These are phyloP conservation scores for Cyaniris semiargus DNA, from an alignment of 2,888 invertebrate species.

Conservation along the genomic window DNA sequence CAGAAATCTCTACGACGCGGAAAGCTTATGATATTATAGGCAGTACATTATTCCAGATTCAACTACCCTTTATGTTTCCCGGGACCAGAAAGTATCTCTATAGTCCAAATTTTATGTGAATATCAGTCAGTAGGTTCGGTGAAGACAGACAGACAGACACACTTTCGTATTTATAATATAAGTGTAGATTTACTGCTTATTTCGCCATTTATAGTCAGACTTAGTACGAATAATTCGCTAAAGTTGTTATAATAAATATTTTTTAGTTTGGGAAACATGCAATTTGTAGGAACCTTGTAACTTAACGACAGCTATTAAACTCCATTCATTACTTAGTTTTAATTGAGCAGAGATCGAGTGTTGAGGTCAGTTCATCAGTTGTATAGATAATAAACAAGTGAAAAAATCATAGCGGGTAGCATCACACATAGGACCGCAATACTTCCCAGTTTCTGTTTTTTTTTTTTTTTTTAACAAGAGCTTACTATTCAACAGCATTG, in stretches of 20 bases:
- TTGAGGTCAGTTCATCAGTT: slow-evolving; percentile 8
- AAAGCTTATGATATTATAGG: no score
- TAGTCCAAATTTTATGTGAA: no score
- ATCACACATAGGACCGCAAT: no score
- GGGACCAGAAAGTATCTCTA: no score
- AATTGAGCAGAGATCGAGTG: not conserved
- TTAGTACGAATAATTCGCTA: not conserved
- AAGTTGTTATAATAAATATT: not conserved
- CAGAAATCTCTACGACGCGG: no score
- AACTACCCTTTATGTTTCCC: no score
- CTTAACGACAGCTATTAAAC: slow-evolving; percentile 4
- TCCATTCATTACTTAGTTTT: not conserved
- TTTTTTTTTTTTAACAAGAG: no score
- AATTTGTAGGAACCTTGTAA: slow-evolving; percentile 3
- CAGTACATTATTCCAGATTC: no score
- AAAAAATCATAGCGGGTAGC: not conserved
- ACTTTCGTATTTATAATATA: not conserved
- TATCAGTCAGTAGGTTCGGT: no score
- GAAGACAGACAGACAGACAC: not conserved
- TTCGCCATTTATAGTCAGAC: not conserved
- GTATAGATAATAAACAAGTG: not conserved
- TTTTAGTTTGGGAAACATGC: not conserved
- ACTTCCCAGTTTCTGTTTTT: no score
- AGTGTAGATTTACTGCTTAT: not conserved
- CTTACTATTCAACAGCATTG: no score